A percentile compares a stretch with the other conserved stretches of the same genome.
Evolutionary conservation across 64 coral and sea anemone species (phyloP).

Genomic region (Platygyra sinensis): DNA sequence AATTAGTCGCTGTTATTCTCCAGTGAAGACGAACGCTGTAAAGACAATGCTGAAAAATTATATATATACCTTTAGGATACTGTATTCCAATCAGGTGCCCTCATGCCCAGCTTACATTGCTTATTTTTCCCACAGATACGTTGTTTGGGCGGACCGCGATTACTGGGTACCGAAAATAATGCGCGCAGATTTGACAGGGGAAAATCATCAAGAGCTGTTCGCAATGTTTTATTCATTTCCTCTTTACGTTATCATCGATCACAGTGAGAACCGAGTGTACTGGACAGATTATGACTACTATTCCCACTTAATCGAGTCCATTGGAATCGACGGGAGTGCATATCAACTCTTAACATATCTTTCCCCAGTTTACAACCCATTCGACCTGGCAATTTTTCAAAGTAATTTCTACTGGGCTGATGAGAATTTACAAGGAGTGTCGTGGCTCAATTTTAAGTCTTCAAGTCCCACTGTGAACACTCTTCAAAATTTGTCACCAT

Average conservation of each 20-base stretch:
- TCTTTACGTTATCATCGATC: neutral
- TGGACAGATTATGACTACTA: neutral
- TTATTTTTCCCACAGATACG: neutral
- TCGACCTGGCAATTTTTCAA: conserved; percentile 12
- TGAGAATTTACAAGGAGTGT: neutral
- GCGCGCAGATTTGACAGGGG: conserved; percentile 26
- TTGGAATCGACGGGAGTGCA: neutral
- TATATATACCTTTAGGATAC: too few species aligned
- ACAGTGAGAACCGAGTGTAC: conserved; percentile 11
- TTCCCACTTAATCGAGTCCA: neutral
- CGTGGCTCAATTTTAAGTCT: conserved; percentile 15
- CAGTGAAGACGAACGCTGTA: too few species aligned
- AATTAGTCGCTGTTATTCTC: too few species aligned
- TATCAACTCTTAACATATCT: neutral
- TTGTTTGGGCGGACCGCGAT: conserved; percentile 12
- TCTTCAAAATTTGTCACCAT: neutral
- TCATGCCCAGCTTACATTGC: too few species aligned
- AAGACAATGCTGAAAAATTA: too few species aligned
- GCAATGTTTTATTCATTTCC: neutral
- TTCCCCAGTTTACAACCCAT: neutral
- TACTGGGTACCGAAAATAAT: neutral
- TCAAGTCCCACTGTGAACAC: neutral
- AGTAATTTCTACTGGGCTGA: conserved; percentile 28
- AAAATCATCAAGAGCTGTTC: neutral
- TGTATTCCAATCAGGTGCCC: too few species aligned